Conservation (phyloP, 2,797 vertebrate genomes). For the Pelobates cultripes region DNA sequence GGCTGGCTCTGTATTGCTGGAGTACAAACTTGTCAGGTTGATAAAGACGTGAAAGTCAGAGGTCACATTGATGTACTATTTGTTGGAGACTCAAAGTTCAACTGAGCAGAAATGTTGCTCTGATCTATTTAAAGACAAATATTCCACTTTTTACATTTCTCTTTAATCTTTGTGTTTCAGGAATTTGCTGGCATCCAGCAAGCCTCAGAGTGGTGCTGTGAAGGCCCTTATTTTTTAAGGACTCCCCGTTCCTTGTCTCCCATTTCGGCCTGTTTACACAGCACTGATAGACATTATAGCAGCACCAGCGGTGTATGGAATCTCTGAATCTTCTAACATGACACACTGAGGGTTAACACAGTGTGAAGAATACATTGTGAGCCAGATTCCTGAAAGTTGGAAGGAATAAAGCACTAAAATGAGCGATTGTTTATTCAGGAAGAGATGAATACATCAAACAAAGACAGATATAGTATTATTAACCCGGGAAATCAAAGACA, state of each 20-base stretch:
- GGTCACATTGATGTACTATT: background rate
- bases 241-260: background rate
- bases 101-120: background rate
- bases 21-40: background rate
- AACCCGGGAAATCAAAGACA: background rate
- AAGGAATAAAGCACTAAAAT: background rate
- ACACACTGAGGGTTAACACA: no score
- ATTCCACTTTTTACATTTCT: background rate
- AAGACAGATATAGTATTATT: background rate
- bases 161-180: slow-evolving; percentile 17
- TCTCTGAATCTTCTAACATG: no score
- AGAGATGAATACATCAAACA: background rate
- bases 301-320: background rate
- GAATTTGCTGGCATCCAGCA: slow-evolving; percentile 12
- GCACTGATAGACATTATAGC: background rate
- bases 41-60: slow-evolving; percentile 1
- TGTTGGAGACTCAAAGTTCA: background rate
- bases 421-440: background rate
- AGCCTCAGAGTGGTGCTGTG: slow-evolving; percentile 5
- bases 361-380: background rate
- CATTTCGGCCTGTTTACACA: background rate
- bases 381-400: background rate
- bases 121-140: slow-evolving; percentile 34
- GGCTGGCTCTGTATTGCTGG: background rate
- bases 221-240: background rate